Percentiles rank a stretch among this genome's conserved stretches.
Conservation (phyloP, 2,113 vertebrate genomes). For the Ranitomeya variabilis region DNA sequence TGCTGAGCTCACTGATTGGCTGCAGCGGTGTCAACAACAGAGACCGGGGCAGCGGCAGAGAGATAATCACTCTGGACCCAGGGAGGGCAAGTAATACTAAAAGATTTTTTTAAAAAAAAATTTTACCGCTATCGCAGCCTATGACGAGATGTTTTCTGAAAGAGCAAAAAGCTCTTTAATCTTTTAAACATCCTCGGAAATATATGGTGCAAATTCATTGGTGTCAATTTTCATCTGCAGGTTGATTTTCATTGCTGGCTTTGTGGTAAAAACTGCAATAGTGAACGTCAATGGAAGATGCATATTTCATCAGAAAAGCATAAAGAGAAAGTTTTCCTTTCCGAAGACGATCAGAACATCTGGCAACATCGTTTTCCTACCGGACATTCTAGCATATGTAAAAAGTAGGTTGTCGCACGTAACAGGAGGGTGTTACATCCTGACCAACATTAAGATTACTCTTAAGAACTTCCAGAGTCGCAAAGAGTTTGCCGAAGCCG, state of each 20-base stretch:
- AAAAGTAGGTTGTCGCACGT: conserved; percentile 75
- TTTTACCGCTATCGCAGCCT: too few species aligned
- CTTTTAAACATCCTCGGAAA: too few species aligned
- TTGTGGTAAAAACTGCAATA: conserved; percentile 98
- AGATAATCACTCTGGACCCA: too few species aligned
- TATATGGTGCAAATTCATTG: not conserved
- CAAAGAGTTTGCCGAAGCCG: not conserved
- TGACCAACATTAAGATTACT: not conserved
- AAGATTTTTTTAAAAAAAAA: too few species aligned
- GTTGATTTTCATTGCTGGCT: conserved; percentile 98
- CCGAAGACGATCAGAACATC: conserved; percentile 94
- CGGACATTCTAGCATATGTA: conserved; percentile 89
- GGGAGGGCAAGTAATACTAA: too few species aligned
- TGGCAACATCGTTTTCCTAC: conserved; percentile 98
- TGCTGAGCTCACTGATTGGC: too few species aligned
- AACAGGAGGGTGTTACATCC: not conserved
- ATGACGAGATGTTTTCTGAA: too few species aligned
- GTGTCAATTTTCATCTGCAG: conserved; percentile 64
- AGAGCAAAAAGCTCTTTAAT: too few species aligned
- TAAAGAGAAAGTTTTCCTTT: conserved; percentile 96
- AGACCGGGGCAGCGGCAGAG: too few species aligned
- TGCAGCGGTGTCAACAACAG: too few species aligned
- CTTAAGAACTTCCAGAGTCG: not conserved
- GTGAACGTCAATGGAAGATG: conserved; percentile 98
- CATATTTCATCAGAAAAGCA: conserved; percentile 98